Evolutionary conservation across 2,888 invertebrate genomes (phyloP).

Genomic region (Pollenia labialis): DNA sequence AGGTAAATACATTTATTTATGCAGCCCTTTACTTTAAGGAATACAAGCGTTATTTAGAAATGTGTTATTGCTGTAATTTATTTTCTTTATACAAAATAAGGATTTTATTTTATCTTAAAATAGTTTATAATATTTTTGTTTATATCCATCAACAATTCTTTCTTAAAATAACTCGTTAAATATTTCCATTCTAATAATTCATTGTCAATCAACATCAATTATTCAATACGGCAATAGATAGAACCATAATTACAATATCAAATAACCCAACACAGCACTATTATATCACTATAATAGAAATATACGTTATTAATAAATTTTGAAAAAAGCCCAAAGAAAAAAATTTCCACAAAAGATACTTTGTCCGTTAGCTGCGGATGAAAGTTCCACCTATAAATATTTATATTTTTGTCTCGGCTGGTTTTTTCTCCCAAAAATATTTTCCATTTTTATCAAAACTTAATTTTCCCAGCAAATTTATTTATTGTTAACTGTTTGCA

Average conservation of each 20-base stretch:
- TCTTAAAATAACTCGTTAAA: too few species aligned
- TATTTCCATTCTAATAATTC: slow-evolving; percentile 33
- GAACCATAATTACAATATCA: slow-evolving; percentile 43
- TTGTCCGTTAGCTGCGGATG: background rate
- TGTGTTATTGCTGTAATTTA: too few species aligned
- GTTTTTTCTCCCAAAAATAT: background rate
- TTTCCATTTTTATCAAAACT: background rate
- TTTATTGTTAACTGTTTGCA: slow-evolving; percentile 45
- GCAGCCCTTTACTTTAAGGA: too few species aligned
- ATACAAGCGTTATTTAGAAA: too few species aligned
- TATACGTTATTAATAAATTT: slow-evolving; percentile 25
- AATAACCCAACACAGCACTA: slow-evolving; percentile 22
- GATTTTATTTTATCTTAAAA: too few species aligned
- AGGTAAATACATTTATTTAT: too few species aligned
- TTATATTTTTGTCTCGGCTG: background rate
- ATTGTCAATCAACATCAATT: slow-evolving; percentile 17
- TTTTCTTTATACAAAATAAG: too few species aligned
- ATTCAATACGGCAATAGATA: background rate
- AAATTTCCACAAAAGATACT: background rate
- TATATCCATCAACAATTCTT: too few species aligned
- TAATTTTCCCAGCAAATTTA: slow-evolving; percentile 2
- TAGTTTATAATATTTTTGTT: too few species aligned
- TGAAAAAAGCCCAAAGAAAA: background rate
- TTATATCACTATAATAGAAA: slow-evolving; percentile 16
- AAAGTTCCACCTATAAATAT: slow-evolving; percentile 3